Base-by-base conservation (phyloP, 1,140 invertebrate genomes). In the Heliothis virescens region DNA sequence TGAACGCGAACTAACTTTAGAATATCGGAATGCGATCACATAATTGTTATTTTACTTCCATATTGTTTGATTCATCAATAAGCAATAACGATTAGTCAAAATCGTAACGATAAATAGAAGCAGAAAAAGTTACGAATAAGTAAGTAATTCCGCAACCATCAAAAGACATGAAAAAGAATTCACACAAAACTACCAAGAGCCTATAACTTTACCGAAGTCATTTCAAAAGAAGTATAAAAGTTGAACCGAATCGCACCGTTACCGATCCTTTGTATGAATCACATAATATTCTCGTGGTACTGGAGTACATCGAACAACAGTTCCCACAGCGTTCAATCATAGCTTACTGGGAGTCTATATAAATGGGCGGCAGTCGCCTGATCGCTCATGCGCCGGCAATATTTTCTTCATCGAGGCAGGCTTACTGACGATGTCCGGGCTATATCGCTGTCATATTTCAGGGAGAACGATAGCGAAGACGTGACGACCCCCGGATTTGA, bases 361-460 rank as follows among this genome's bases (percentile, higher is more conserved):
- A 69, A 65, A 60, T 69, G 13, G 72, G 52, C 47, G 77, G 74
- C 63, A 63, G 50, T 72, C 77, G 71, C 67, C 60, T 53, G 79
- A 82, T 83, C 83, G 81, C 73, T 79, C 90, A 88, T 86, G 89
- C 88, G 82, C 85, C 82, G 62, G 83, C 87, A 89, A 93, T 94
- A 94, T 94, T 90, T 92, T 82, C 86, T 86, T 87, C 90, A 92
- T 92, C 89, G 90, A 92, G 82, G 75, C 81, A 71, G 86, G 86
- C 91, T 92, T 92, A 92, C 83, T 85, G 88, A 91, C 88, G 87
- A 91, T 89, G 86, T 84, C 80, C 76, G 87, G 82, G 87, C 90
- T 91, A 92, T 90, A 88, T 89, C 87, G 86, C 81, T 86, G 89
- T 92, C 92, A 92, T 94, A 91, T 89, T 89, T 87, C 89, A 89